Evolutionary conservation across 2,888 invertebrate genomes (phyloP).

Genomic region (Morpho achilles): DNA sequence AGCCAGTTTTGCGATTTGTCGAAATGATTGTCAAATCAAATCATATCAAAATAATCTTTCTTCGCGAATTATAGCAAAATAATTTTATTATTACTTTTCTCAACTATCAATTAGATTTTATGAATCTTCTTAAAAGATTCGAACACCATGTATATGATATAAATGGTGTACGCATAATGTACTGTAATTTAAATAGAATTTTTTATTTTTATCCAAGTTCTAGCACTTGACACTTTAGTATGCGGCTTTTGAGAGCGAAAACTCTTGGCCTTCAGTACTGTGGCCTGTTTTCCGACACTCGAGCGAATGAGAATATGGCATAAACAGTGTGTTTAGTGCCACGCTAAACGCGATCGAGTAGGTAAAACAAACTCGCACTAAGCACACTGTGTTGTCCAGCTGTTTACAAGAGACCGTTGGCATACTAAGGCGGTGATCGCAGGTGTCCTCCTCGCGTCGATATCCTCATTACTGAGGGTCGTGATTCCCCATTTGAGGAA

Average conservation of each 20-base stretch:
- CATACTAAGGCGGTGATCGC: background rate
- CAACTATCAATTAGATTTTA: too few species aligned
- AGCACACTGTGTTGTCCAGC: background rate
- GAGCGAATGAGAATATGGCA: background rate
- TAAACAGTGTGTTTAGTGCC: background rate
- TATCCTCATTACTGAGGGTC: too few species aligned
- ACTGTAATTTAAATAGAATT: conserved; percentile 8
- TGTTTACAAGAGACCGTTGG: conserved; percentile 1
- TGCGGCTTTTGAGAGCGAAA: conserved; percentile 9
- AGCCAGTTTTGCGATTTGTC: too few species aligned
- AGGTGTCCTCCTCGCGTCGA: background rate
- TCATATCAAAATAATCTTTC: too few species aligned
- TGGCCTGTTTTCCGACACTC: background rate
- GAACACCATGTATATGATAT: too few species aligned
- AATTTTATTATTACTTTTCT: too few species aligned
- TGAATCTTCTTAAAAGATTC: too few species aligned
- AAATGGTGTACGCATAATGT: background rate
- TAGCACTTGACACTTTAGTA: conserved; percentile 16
- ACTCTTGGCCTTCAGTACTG: conserved; percentile 13
- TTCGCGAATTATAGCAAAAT: too few species aligned
- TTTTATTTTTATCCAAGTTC: conserved; percentile 14
- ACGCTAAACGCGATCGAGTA: too few species aligned
- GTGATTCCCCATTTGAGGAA: too few species aligned
- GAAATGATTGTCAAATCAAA: too few species aligned
- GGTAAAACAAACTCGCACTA: too few species aligned